A percentile compares a stretch with the other conserved stretches of the same genome.
phyloP scores from a whole-genome alignment of 2,797 vertebrate species.

The Scolopax rusticola region DNA sequence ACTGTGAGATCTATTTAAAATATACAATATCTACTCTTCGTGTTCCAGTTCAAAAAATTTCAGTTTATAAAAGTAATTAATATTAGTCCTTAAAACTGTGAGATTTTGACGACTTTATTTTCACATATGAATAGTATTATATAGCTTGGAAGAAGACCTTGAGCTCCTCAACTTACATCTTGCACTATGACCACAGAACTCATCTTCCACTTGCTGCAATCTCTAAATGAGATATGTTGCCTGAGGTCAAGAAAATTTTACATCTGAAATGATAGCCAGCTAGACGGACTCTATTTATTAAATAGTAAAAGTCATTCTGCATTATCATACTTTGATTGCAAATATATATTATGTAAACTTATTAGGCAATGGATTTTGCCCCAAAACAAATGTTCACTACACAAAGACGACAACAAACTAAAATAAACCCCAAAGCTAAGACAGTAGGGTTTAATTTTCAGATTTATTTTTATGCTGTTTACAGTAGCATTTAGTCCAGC shows the following conservation, averaged over 20 bases:
- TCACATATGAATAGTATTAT: neutral
- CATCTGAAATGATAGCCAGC: neutral
- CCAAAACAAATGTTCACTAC: neutral
- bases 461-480: slow-evolving; percentile 29
- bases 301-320: neutral
- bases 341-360: slow-evolving; percentile 14
- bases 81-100: neutral
- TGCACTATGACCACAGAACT: neutral
- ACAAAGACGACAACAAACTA: neutral
- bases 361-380: slow-evolving; percentile 24
- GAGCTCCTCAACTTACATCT: neutral
- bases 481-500: neutral
- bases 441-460: slow-evolving; percentile 14
- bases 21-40: neutral
- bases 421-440: slow-evolving; percentile 32
- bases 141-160: neutral
- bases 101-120: neutral
- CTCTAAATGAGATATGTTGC: neutral
- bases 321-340: slow-evolving; percentile 8
- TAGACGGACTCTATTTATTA: neutral
- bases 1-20: neutral
- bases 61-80: neutral
- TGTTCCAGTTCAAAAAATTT: neutral
- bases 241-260: neutral
- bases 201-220: neutral